Percentiles rank a stretch among this genome's conserved stretches.
Conservation (phyloP, 2,797 vertebrate genomes). For the Anguilla megastoma region DNA sequence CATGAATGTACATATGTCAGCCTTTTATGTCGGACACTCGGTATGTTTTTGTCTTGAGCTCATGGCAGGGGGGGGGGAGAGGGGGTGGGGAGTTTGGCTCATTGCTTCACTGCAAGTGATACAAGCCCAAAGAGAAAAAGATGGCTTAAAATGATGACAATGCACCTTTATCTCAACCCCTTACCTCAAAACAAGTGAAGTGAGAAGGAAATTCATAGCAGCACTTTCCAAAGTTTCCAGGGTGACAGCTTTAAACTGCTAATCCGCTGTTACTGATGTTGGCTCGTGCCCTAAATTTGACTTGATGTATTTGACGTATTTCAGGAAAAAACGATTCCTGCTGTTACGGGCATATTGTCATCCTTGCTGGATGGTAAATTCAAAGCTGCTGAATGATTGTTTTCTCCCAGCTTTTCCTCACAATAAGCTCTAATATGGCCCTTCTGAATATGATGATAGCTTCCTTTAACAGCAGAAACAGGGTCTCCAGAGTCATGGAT, state of each 20-base stretch:
- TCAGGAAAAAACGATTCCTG: background rate
- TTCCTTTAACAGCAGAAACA: slow-evolving; percentile 41
- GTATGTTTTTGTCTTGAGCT: background rate
- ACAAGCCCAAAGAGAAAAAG: background rate
- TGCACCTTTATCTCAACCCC: background rate
- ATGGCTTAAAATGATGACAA: background rate
- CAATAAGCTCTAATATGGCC: slow-evolving; percentile 73
- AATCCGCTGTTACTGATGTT: background rate
- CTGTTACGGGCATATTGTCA: background rate
- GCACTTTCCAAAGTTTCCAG: background rate
- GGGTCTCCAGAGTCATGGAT: slow-evolving; percentile 76
- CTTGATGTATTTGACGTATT: background rate
- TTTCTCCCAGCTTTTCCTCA: slow-evolving; percentile 57
- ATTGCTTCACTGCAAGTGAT: background rate
- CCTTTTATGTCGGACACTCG: slow-evolving; percentile 47
- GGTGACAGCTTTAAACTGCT: background rate
- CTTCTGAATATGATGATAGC: slow-evolving; percentile 74
- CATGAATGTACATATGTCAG: slow-evolving; percentile 58
- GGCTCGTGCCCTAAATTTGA: background rate
- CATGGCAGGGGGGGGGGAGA: too few species aligned
- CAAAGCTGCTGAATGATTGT: background rate
- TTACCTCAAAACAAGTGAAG: background rate
- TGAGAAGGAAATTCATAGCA: background rate
- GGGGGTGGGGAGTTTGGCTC: background rate
- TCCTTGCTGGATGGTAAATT: background rate